A percentile compares a stretch with the other conserved stretches of the same genome.
Conservation (phyloP, 2,113 vertebrate genomes). For the Chlorodrepanis virens region DNA sequence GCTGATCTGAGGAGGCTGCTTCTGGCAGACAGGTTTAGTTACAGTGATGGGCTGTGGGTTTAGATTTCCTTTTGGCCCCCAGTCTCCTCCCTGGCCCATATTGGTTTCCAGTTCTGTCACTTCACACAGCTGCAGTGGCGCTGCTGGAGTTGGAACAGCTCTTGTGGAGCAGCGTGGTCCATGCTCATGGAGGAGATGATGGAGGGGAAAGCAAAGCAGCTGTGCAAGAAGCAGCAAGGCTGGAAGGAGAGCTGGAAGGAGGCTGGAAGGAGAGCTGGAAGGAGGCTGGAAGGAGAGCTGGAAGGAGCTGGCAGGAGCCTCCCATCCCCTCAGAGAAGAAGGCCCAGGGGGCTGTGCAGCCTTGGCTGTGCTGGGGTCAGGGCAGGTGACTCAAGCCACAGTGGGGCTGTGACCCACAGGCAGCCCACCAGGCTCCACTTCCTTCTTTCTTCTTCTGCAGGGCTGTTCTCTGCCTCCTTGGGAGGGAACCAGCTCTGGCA, state of each 20-base stretch:
- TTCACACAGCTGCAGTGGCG: rapidly evolving
- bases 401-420: not conserved
- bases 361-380: rapidly evolving
- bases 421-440: not conserved
- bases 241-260: not conserved
- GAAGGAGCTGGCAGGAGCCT: not conserved
- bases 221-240: not conserved
- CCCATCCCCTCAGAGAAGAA: not conserved
- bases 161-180: not conserved
- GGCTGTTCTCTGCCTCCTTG: not conserved
- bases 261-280: not conserved
- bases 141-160: not conserved
- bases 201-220: not conserved
- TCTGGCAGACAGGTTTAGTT: not conserved
- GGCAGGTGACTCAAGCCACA: not conserved
- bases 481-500: not conserved
- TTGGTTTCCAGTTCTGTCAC: not conserved
- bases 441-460: not conserved
- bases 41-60: not conserved
- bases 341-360: not conserved
- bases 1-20: not conserved
- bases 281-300: not conserved
- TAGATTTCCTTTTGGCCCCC: not conserved
- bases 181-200: not conserved
- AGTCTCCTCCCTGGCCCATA: not conserved